Evolutionary conservation across 2,113 vertebrate species (phyloP).

Genomic region (Peromyscus polionotus): DNA sequence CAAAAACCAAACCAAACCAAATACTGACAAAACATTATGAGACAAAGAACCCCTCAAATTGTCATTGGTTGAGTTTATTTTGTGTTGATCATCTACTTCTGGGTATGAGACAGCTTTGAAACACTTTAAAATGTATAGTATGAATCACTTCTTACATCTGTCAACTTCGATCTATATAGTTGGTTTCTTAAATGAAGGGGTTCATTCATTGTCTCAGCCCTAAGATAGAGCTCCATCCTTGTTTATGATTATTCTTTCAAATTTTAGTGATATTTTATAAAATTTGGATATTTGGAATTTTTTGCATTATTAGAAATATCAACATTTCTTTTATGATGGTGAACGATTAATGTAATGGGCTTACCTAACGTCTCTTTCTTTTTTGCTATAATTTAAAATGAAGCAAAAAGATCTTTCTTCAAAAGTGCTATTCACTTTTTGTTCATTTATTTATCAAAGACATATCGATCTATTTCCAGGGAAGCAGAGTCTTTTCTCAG

Average conservation of each 20-base stretch:
- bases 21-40: neutral
- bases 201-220: neutral
- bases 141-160: neutral
- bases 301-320: constrained; percentile 5
- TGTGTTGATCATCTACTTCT: neutral
- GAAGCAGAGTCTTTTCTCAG: neutral
- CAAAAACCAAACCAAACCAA: neutral
- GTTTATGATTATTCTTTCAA: neutral
- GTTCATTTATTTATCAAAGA: constrained; percentile 52
- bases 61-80: neutral
- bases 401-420: constrained; percentile 10
- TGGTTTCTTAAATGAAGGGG: neutral
- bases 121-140: neutral
- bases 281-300: constrained; percentile 14
- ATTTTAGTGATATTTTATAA: neutral
- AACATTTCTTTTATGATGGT: neutral
- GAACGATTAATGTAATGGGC: neutral
- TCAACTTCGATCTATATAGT: neutral
- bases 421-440: neutral
- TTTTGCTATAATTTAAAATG: neutral
- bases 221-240: neutral
- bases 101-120: no score
- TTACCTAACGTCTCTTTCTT: neutral
- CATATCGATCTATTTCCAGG: neutral
- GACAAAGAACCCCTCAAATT: neutral